Evolutionary conservation across 2,888 invertebrate species (phyloP).

Genomic region (Thymelicus acteon): DNA sequence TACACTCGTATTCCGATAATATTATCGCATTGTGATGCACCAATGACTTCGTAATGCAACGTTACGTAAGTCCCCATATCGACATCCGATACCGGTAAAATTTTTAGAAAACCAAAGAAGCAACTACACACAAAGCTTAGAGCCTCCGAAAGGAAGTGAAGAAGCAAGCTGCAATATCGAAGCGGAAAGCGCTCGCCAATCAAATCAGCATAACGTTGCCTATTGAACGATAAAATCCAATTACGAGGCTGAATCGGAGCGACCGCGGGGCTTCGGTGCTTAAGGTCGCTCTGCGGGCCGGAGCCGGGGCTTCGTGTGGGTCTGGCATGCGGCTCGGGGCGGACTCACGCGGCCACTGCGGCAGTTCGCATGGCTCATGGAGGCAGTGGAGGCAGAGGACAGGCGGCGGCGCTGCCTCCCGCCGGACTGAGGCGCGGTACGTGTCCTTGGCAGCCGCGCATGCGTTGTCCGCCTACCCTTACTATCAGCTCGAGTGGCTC

Average conservation of each 20-base stretch:
- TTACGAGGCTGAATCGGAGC: slow-evolving; percentile 83
- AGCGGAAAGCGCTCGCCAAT: slow-evolving; percentile 80
- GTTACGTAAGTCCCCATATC: slow-evolving; percentile 71
- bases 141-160: slow-evolving; percentile 63
- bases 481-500: slow-evolving; percentile 68
- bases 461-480: slow-evolving; percentile 69
- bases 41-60: slow-evolving; percentile 59
- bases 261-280: slow-evolving; percentile 78
- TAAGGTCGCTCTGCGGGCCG: slow-evolving; percentile 74
- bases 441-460: slow-evolving; percentile 78
- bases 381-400: slow-evolving; percentile 49
- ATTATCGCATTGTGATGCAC: slow-evolving; percentile 70
- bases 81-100: slow-evolving; percentile 55
- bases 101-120: slow-evolving; percentile 67
- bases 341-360: slow-evolving; percentile 73
- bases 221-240: slow-evolving; percentile 82
- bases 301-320: slow-evolving; percentile 61
- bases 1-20: slow-evolving; percentile 56
- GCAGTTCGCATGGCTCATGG: slow-evolving; percentile 66
- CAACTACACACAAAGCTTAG: slow-evolving; percentile 69
- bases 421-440: slow-evolving; percentile 78
- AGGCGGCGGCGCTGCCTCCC: slow-evolving; percentile 74
- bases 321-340: slow-evolving; percentile 70
- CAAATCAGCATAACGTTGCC: slow-evolving; percentile 76
- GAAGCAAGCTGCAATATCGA: slow-evolving; percentile 78